Conservation (phyloP, 2,113 vertebrate species). For the Phodopus roborovskii region DNA sequence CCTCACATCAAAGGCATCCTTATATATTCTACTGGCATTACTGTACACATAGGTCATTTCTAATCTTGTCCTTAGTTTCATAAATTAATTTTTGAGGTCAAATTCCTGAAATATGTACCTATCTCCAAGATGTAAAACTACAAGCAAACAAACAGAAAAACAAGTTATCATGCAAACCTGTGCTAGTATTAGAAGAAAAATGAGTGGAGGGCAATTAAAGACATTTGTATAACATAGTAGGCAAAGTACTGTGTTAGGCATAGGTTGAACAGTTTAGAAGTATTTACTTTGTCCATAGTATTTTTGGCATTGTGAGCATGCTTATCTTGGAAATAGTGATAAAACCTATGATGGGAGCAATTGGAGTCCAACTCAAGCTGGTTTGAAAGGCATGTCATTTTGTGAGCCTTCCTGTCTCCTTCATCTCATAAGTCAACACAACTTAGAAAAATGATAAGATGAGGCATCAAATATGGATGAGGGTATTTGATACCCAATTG, state of each 20-base stretch:
- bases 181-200: constrained; percentile 43
- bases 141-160: not conserved
- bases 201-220: constrained; percentile 52
- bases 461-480: not conserved
- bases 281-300: not conserved
- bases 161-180: constrained; percentile 54
- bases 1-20: not conserved
- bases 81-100: constrained; percentile 75
- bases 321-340: not conserved
- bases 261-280: not conserved
- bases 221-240: not conserved
- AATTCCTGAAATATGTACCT: constrained; percentile 41
- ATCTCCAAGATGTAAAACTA: constrained; percentile 33
- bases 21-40: constrained; percentile 24
- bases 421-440: not conserved
- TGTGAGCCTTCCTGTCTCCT: not conserved
- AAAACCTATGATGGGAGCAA: not conserved
- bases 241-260: not conserved
- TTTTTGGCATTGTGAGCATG: not conserved
- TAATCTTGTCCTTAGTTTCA: constrained; percentile 71
- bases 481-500: constrained; percentile 41
- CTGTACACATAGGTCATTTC: not conserved
- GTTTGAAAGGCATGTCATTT: constrained; percentile 14
- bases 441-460: not conserved
- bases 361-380: not conserved